Evolutionary conservation across 2,113 vertebrate genomes (phyloP), one percentile per base, ranked within the genome.

Genomic region (Todiramphus chloris): DNA sequence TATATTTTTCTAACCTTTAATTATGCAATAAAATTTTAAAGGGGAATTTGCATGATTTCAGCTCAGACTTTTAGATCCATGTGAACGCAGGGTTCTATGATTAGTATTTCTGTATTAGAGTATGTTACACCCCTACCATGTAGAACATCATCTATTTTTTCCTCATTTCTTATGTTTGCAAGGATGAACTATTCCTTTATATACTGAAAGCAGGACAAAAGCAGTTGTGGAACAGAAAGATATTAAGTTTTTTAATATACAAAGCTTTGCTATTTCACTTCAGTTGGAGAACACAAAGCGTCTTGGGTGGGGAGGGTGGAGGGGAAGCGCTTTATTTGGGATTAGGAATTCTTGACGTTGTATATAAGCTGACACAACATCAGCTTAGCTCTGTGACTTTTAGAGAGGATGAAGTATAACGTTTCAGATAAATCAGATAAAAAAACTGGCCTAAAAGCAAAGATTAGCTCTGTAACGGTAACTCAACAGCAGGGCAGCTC

Each of bases 171-270:
- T 53, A 16, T 93, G 88, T 93, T 95, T 95, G 74, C 94, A 93
- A 95, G 82, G 89, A 67, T 76, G 3, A 87, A 62, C 96, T 85
- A 93, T 96, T 96, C 92, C 88, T 97, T 96, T 95, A 97, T 93
- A 73, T 97, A 88, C 78, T 85, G 76, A 78, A 50, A 97, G 89
- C 84, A 37, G 46, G 58, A 93, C 95, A 81, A 94, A 98, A 96
- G 33, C 85, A 89, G 70, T 81, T 74, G 74, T 63, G 68, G 83
- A 96, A 94, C 62, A 96, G 76, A 90, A 92, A 79, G 12, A 93
- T 96, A 94, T 92, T 84, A 96, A 77, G 63, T 33, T 86, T 87
- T 75, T 74, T 90, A 48, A n/a, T 92, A 89, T 91, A 96, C 90
- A 93, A 90, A 95, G 68, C 73, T 94, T 97, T 35, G 43, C 43